Base-by-base conservation (phyloP, 2,888 invertebrate species). In the Drosophila aldrichi region DNA sequence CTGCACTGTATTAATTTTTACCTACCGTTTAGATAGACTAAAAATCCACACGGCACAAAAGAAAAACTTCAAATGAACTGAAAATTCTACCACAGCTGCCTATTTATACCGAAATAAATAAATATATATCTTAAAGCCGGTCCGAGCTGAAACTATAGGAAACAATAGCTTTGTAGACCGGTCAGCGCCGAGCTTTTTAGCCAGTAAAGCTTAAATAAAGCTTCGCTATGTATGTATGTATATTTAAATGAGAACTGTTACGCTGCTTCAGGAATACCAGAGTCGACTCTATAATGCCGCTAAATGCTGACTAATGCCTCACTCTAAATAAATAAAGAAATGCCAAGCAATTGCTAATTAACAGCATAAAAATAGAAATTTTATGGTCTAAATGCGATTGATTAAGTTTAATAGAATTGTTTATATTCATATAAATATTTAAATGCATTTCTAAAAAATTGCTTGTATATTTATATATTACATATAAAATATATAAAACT, bases 51-150 rank as follows among this genome's bases (percentile, higher is more conserved):
- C 79, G 43, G 41, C 71, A 70, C 81, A 67, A 74, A 70, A 72
- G 67, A 78, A 79, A 81, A 82, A 89, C 79, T 85, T 71, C 48
- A 77, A 90, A 83, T 90, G 77, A 90, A 70, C 88, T 81, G 66
- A 77, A 87, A 87, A 88, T 90, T 90, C 90, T 90, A 76, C 74
- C 67, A 49, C 73, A 63, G 62, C 70, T 63, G 54, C 69, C 64
- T 85, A 79, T 90, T 90, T 90, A 89, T 90, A 89, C 77, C 59
- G 65, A 67, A 69, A 58, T 20, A 40, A 40, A 20, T 34, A 5
- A 48, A 34, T 38, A 65, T 49, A 25, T 38, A 22, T 64, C 25
- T 56, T 48, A 58, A 67, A 72, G 65, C 66, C 59, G 67, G 68
- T 67, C 54, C 52, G 40, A 12, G 29, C 65, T 49, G n/a, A 59